Evolutionary conservation across 2,797 vertebrate species (phyloP).

Genomic region (Clarias laeviceps): DNA sequence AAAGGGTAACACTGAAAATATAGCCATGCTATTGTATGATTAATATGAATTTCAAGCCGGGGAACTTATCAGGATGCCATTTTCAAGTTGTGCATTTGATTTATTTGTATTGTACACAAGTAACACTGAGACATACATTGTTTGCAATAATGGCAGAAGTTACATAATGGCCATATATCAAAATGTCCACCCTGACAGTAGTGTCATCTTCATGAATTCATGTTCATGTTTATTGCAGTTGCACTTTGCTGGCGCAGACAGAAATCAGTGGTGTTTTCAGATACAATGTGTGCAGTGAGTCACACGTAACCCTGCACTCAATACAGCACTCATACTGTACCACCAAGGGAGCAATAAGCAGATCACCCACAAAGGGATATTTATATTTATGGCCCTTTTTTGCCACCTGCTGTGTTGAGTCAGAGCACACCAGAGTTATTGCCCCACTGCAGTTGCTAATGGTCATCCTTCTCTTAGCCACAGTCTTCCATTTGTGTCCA

Average conservation of each 20-base stretch:
- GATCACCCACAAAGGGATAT: conserved; percentile 30
- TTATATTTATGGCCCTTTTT: conserved; percentile 46
- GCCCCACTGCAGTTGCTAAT: conserved; percentile 13
- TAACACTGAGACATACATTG: not conserved
- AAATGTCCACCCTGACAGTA: not conserved
- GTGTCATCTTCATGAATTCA: not conserved
- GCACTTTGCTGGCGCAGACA: not conserved
- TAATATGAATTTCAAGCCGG: not conserved
- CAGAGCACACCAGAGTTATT: conserved; percentile 44
- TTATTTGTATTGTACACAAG: not conserved
- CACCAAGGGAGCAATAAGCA: conserved; percentile 11
- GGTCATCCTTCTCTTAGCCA: conserved; percentile 32
- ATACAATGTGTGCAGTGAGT: conserved; percentile 10
- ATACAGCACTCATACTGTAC: not conserved
- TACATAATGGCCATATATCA: not conserved
- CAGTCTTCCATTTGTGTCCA: conserved; percentile 41
- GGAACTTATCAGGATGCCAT: not conserved
- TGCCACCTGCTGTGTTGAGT: conserved; percentile 39
- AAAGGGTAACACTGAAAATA: not conserved
- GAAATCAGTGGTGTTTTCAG: not conserved
- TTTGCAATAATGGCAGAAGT: not conserved
- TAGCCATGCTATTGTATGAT: not conserved
- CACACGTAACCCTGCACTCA: not conserved
- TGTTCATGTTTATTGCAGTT: not conserved
- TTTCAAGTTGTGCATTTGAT: not conserved